Base-by-base conservation (phyloP, 2,888 invertebrate species). In the Aspidiotus destructor region DNA sequence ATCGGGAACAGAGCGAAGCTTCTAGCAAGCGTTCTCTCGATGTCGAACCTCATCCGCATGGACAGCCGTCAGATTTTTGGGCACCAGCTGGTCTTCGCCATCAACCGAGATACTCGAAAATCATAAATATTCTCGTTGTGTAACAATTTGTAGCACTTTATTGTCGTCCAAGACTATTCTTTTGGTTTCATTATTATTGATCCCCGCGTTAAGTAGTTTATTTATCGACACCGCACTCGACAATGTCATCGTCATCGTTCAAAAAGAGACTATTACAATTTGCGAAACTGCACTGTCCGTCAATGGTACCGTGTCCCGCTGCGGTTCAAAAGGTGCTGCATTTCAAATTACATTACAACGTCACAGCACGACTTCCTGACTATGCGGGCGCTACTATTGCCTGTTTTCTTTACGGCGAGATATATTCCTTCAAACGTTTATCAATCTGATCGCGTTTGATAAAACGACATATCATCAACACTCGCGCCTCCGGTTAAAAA, bases 311-410 rank as follows among this genome's bases (percentile, higher is more conserved):
- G 64, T 52, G 60, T 60, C 67, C 60, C 42, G 67, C 67, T 67
- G 67, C 41, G 67, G 67, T 58, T 44, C 58, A 10, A 57, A 48
- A 28, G 28, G 42, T 55, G 42, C 55, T 64, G 57, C 57, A 28
- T 55, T 42, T 55, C 55, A 7, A n/a, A 17, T 17, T 40, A 58
- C 28, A 58, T 48, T 48, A 48, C 58, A 67, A 67, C 60, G 55
- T 67, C 67, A 11, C 67, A 67, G 67, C 67, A 58, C 60, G 67
- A 67, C 67, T 67, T 67, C 60, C 67, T 67, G 67, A 58, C 57
- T 63, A 28, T 67, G 60, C 57, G 67, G 67, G 67, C 52, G 67
- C 67, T 42, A 53, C 55, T 28, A 28, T 17, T 6, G 15, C 55
- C n/a, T n/a, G 13, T 9, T 13, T 17, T 54, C 55, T 52, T 52